A percentile compares a stretch with the other conserved stretches of the same genome.
Evolutionary conservation across 2,888 invertebrate species (phyloP).

Genomic region (Achlya flavicornis): DNA sequence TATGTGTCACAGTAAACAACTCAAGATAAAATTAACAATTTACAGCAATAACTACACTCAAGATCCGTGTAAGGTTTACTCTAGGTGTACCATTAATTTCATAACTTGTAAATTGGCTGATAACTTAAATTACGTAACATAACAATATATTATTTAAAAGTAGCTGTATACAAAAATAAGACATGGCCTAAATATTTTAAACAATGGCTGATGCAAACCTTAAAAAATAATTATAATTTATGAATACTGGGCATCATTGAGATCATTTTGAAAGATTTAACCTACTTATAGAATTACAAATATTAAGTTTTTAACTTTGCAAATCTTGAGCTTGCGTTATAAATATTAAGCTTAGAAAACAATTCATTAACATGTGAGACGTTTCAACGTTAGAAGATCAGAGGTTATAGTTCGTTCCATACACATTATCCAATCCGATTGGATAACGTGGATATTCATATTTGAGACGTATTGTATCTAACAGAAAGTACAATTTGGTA

Average conservation of each 20-base stretch:
- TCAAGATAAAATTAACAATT: not conserved
- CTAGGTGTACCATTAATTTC: not conserved
- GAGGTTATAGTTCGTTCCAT: too few relatives aligned
- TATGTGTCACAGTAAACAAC: not conserved
- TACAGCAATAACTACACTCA: not conserved
- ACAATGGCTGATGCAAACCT: constrained; percentile 59
- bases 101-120: not conserved
- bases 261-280: constrained; percentile 59
- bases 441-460: too few relatives aligned
- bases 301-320: constrained; percentile 13
- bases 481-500: too few relatives aligned
- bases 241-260: constrained; percentile 73
- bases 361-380: not conserved
- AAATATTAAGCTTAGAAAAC: not conserved
- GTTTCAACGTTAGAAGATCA: too few relatives aligned
- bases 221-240: constrained; percentile 37
- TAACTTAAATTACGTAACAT: constrained; percentile 14
- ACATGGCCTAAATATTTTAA: constrained; percentile 32
- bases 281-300: constrained; percentile 21
- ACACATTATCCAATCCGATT: too few relatives aligned
- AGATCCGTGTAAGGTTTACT: not conserved
- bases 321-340: not conserved
- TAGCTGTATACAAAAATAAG: constrained; percentile 23
- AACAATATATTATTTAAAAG: constrained; percentile 5
- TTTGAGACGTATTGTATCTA: too few relatives aligned